These are phyloP conservation scores for Drosophila bunnanda DNA, from an alignment of 2,888 invertebrate genomes.

Conservation along the genomic window DNA sequence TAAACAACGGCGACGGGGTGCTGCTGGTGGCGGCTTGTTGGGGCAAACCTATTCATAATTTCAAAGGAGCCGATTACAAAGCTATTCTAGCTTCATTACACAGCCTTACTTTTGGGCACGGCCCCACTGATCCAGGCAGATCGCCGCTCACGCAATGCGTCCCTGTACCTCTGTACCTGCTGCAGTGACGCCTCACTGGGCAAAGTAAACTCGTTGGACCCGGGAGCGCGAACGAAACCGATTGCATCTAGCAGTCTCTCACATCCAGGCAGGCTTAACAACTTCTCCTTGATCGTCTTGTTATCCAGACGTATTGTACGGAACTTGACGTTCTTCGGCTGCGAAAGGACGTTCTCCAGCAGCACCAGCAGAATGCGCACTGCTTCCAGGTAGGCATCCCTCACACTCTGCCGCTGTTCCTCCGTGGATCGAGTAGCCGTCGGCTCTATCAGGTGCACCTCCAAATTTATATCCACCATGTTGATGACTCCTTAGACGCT, in stretches of 20 bases:
- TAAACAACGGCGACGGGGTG: slow-evolving; percentile 53
- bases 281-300: slow-evolving; percentile 83
- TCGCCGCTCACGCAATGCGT: slow-evolving; percentile 74
- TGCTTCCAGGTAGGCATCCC: slow-evolving; percentile 81
- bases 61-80: background rate
- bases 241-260: slow-evolving; percentile 81
- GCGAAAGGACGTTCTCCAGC: slow-evolving; percentile 83
- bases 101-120: slow-evolving; percentile 47
- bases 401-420: slow-evolving; percentile 65
- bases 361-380: slow-evolving; percentile 82
- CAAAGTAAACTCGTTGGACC: slow-evolving; percentile 69
- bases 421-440: slow-evolving; percentile 36
- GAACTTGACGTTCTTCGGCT: slow-evolving; percentile 83
- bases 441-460: slow-evolving; percentile 71
- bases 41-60: slow-evolving; percentile 40
- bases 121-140: slow-evolving; percentile 71
- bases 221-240: slow-evolving; percentile 75
- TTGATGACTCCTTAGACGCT: slow-evolving; percentile 22
- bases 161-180: slow-evolving; percentile 81
- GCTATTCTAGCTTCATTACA: no score
- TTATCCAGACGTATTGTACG: slow-evolving; percentile 83
- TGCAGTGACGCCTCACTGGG: slow-evolving; percentile 78
- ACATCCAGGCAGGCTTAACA: slow-evolving; percentile 79
- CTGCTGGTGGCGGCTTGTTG: slow-evolving; percentile 26
- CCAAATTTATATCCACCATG: slow-evolving; percentile 73